These are phyloP conservation scores for Myotis myotis DNA, from an alignment of 2,797 vertebrate genomes.

Conservation along the genomic window DNA sequence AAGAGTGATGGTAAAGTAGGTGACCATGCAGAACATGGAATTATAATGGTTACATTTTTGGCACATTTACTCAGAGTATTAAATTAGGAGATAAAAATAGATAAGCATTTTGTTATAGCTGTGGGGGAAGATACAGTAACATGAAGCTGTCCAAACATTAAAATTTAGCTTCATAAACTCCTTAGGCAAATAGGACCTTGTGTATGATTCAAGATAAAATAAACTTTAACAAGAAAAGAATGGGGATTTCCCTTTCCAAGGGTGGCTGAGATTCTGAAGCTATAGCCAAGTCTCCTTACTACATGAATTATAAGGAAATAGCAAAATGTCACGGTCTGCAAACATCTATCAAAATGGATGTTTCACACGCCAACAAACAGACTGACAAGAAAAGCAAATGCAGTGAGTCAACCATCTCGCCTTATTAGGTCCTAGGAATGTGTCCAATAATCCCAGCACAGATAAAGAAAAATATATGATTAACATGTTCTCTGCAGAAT, in stretches of 20 bases:
- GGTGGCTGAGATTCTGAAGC: background rate
- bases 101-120: background rate
- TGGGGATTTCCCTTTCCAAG: background rate
- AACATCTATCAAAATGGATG: background rate
- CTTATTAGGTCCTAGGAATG: constrained; percentile 3
- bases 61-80: background rate
- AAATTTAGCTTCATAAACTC: constrained; percentile 1
- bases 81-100: constrained; percentile 9
- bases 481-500: constrained; percentile 39
- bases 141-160: background rate
- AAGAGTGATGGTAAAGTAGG: background rate
- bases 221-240: constrained; percentile 27
- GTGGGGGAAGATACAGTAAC: background rate
- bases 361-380: background rate
- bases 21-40: background rate
- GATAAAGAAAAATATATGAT: constrained; percentile 26
- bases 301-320: constrained; percentile 37
- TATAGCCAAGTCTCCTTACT: background rate
- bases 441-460: constrained; percentile 51
- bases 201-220: background rate
- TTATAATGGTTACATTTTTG: background rate
- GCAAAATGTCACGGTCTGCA: background rate
- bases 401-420: constrained; percentile 39
- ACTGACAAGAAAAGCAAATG: background rate
- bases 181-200: background rate